Evolutionary conservation across 2,888 invertebrate species (phyloP).

Genomic region (Andrena haemorrhoa): DNA sequence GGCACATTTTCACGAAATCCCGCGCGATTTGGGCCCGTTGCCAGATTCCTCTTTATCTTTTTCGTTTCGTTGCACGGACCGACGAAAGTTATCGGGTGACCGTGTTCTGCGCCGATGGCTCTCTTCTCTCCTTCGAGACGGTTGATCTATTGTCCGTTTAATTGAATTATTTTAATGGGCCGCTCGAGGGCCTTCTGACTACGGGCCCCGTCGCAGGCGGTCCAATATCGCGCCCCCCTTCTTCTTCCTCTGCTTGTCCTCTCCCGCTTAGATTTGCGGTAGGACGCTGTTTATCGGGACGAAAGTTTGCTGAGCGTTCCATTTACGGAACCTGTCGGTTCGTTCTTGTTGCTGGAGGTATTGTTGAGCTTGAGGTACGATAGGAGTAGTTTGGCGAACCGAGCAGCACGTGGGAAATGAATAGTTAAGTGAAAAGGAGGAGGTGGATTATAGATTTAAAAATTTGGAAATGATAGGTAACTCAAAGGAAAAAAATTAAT

Average conservation of each 20-base stretch:
- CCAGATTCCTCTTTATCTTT: conserved; percentile 7
- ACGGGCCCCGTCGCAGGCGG: conserved; percentile 20
- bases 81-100: conserved; percentile 56
- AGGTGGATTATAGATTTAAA: no score
- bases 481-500: no score
- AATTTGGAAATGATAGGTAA: no score
- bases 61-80: conserved; percentile 6
- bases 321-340: neutral
- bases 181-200: conserved; percentile 45
- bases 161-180: conserved; percentile 62
- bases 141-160: conserved; percentile 59
- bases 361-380: no score
- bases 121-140: neutral
- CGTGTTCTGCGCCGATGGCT: conserved; percentile 48
- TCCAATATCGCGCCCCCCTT: neutral
- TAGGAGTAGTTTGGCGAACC: neutral
- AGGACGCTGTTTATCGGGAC: conserved; percentile 17
- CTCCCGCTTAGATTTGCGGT: conserved; percentile 34
- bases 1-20: conserved; percentile 51
- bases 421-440: no score
- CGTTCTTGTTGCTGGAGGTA: neutral
- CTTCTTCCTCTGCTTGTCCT: conserved; percentile 12
- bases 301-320: neutral
- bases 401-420: conserved; percentile 4
- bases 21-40: conserved; percentile 5